A percentile compares a stretch with the other conserved stretches of the same genome.
These are phyloP conservation scores for Mormyrops boulengeri DNA, from an alignment of 2,797 vertebrate species.

Conservation along the genomic window DNA sequence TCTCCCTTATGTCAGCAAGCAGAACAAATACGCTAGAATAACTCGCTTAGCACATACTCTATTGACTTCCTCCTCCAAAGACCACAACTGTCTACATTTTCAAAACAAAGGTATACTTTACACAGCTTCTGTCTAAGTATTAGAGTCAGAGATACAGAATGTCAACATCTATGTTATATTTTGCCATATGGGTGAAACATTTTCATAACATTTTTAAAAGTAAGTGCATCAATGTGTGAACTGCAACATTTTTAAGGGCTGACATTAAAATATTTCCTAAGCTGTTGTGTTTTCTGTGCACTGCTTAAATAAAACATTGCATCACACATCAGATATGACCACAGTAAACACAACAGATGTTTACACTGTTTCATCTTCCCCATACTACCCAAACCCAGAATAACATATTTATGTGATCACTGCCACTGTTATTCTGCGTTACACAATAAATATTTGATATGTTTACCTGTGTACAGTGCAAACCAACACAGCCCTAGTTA, in stretches of 20 bases:
- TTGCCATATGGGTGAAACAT: not conserved
- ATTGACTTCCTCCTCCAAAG: not conserved
- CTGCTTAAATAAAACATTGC: not conserved
- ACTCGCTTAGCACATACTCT: not conserved
- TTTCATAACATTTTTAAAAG: not conserved
- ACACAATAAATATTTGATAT: constrained; percentile 3
- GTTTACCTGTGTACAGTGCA: not conserved
- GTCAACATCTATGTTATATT: not conserved
- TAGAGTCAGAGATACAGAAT: not conserved
- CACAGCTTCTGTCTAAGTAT: not conserved
- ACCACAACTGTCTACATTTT: not conserved
- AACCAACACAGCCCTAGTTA: not conserved
- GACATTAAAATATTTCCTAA: not conserved
- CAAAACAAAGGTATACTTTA: not conserved
- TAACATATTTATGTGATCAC: not conserved
- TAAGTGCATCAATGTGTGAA: not conserved
- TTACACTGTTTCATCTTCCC: not conserved
- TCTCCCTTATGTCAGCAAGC: not conserved
- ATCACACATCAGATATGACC: not conserved
- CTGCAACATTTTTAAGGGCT: not conserved
- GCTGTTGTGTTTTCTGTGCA: not conserved
- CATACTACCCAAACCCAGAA: not conserved
- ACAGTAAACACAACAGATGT: not conserved
- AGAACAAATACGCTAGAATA: not conserved
- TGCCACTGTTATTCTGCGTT: not conserved